A percentile compares a stretch with the other conserved stretches of the same genome.
These are phyloP conservation scores for Antigone vipio DNA, from an alignment of 2,113 vertebrate genomes.

Conservation along the genomic window DNA sequence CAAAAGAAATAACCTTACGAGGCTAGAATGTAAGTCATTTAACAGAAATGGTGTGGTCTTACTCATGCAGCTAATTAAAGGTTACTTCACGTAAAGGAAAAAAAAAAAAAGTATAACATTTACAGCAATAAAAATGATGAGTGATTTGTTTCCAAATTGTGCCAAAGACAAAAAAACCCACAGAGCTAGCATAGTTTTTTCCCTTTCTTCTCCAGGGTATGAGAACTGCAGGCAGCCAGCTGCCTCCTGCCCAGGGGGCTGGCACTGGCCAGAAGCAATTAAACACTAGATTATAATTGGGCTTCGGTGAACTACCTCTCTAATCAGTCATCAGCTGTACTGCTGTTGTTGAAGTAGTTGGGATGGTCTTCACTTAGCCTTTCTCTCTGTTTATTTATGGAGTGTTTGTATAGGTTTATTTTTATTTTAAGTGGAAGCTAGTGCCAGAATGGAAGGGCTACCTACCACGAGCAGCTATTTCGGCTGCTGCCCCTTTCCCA, in stretches of 20 bases:
- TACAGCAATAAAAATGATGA: constrained; percentile 22
- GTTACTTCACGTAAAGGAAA: not conserved
- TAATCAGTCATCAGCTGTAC: constrained; percentile 11
- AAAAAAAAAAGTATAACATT: not conserved
- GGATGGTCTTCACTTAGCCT: not conserved
- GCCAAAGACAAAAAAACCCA: constrained; percentile 7
- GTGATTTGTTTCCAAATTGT: constrained; percentile 28
- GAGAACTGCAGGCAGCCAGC: constrained; percentile 10
- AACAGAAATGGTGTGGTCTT: not conserved
- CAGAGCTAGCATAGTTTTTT: constrained; percentile 6
- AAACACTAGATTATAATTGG: constrained; percentile 1
- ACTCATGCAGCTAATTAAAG: constrained; percentile 36
- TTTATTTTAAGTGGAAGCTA: not conserved
- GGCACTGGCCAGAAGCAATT: constrained; percentile 23
- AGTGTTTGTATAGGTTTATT: not conserved
- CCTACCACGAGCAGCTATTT: not conserved
- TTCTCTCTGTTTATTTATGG: not conserved
- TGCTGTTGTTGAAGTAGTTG: not conserved
- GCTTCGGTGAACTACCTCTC: not conserved
- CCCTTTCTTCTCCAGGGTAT: not conserved
- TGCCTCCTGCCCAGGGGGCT: constrained; percentile 6
- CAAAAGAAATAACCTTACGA: not conserved
- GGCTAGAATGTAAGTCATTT: not conserved
- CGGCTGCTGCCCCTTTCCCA: not conserved
- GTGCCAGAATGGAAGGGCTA: not conserved